A percentile compares a stretch with the other conserved stretches of the same genome.
These are phyloP conservation scores for Dasypus novemcinctus DNA, from an alignment of 2,113 vertebrate genomes.

Conservation along the genomic window DNA sequence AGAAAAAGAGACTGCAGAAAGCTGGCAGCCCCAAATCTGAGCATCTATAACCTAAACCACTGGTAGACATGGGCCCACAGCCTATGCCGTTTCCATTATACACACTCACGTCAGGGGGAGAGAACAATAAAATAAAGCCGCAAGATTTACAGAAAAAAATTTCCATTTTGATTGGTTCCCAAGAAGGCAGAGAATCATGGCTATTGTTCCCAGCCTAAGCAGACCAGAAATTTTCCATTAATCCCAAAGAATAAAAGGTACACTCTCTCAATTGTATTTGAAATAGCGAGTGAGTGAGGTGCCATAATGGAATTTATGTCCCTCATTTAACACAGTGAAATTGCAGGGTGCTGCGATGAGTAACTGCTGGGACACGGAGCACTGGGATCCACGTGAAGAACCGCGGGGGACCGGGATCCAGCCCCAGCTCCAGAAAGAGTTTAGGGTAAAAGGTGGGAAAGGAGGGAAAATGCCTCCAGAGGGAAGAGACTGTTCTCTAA, in stretches of 20 bases:
- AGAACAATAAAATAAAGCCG: not conserved
- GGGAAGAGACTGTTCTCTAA: not conserved
- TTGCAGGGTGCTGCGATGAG: constrained; percentile 36
- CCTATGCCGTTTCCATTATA: not conserved
- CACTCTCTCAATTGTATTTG: constrained; percentile 5
- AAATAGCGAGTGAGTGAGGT: constrained; percentile 42
- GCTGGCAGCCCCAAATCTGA: not conserved
- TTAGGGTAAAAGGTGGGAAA: not conserved
- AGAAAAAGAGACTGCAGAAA: not conserved
- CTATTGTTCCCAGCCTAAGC: constrained; percentile 35
- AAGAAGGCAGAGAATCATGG: constrained; percentile 37
- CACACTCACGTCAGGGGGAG: not conserved
- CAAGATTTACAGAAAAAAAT: not conserved
- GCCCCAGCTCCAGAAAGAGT: not conserved
- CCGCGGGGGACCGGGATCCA: not conserved
- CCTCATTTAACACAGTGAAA: constrained; percentile 30
- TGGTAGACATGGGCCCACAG: not conserved
- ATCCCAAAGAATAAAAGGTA: constrained; percentile 20
- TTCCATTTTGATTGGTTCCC: constrained; percentile 49
- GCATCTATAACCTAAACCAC: not conserved
- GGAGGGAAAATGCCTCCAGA: not conserved
- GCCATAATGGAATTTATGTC: constrained; percentile 36
- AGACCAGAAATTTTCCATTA: not conserved
- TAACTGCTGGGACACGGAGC: not conserved
- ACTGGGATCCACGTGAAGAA: not conserved